These are phyloP conservation scores for Tetrao urogallus DNA, from an alignment of 2,113 vertebrate genomes.

Conservation along the genomic window DNA sequence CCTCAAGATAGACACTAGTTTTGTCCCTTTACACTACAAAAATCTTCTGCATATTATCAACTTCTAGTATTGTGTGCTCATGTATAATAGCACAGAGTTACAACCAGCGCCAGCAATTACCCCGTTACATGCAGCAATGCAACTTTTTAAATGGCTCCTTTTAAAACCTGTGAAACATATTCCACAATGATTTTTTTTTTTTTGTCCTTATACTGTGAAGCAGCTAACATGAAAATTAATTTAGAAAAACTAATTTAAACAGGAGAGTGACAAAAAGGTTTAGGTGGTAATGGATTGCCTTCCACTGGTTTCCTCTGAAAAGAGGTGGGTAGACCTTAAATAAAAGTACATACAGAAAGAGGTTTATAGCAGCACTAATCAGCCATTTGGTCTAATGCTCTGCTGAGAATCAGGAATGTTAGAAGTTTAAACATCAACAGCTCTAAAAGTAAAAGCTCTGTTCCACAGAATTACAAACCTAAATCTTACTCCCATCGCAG, in stretches of 20 bases:
- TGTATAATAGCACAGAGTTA: accelerated
- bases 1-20: neutral
- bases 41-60: neutral
- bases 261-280: neutral
- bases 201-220: neutral
- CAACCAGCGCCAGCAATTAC: neutral
- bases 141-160: neutral
- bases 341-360: neutral
- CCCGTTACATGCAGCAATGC: neutral
- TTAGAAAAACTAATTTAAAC: neutral
- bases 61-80: neutral
- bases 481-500: neutral
- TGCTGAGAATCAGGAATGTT: neutral
- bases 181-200: neutral
- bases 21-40: neutral
- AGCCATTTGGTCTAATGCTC: neutral
- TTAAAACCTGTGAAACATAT: neutral
- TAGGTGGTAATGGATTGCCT: neutral
- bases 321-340: neutral
- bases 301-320: neutral
- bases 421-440: neutral
- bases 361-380: neutral
- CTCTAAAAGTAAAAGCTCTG: neutral
- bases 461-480: neutral
- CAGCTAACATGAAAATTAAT: slow-evolving; percentile 17